These are phyloP conservation scores for Microplitis mediator DNA, from an alignment of 1,140 invertebrate genomes.

Conservation along the genomic window DNA sequence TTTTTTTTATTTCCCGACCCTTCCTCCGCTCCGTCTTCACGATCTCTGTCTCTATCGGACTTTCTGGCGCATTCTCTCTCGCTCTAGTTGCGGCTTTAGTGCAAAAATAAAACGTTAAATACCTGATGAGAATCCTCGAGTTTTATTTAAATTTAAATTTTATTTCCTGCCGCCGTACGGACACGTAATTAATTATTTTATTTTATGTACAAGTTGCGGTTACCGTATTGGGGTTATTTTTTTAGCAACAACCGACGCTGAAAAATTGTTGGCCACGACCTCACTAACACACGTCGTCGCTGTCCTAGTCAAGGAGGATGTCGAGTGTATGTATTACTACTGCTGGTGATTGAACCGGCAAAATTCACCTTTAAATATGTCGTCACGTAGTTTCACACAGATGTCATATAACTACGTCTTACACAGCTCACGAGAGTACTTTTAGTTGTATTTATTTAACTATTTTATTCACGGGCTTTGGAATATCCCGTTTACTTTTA, in stretches of 20 bases:
- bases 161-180: background rate
- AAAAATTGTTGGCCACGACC: background rate
- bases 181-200: background rate
- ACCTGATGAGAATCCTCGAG: background rate
- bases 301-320: background rate
- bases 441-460: background rate
- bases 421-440: background rate
- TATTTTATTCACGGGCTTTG: background rate
- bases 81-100: background rate
- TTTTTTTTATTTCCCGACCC: background rate
- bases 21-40: background rate
- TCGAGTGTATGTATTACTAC: background rate
- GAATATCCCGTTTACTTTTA: slow-evolving; percentile 1
- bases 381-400: background rate
- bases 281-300: background rate
- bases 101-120: background rate
- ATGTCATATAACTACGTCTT: background rate
- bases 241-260: background rate
- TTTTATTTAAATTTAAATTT: background rate
- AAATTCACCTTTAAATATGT: background rate
- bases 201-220: background rate
- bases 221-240: background rate
- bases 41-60: background rate
- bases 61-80: background rate
- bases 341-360: background rate